These are phyloP conservation scores for Tetranychus piercei DNA, from an alignment of 2,888 invertebrate species.

Conservation along the genomic window DNA sequence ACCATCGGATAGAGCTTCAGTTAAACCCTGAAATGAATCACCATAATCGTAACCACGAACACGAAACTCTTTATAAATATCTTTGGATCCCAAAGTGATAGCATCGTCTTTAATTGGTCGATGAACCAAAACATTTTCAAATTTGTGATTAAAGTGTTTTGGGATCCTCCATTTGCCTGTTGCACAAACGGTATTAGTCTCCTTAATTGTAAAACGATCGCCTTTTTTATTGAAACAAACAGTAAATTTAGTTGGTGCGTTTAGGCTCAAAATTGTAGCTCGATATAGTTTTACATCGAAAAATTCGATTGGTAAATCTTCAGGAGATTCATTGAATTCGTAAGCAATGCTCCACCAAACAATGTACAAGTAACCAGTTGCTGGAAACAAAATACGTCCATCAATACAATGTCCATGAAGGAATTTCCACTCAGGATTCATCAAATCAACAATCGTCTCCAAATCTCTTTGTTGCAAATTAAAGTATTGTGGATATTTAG, in stretches of 20 bases:
- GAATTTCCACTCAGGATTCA: constrained; percentile 35
- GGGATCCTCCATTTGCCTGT: constrained; percentile 30
- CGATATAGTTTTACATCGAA: constrained; percentile 37
- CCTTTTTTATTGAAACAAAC: constrained; percentile 31
- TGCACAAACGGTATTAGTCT: constrained; percentile 31
- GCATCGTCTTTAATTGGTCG: background rate
- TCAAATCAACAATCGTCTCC: constrained; percentile 38
- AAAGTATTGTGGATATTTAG: constrained; percentile 40
- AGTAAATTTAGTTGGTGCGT: constrained; percentile 32
- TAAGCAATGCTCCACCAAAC: constrained; percentile 57
- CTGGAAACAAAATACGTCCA: constrained; percentile 39
- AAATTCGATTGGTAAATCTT: constrained; percentile 33
- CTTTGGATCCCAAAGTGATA: constrained; percentile 33
- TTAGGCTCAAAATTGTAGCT: constrained; percentile 40
- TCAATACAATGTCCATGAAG: constrained; percentile 48
- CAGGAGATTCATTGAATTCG: background rate
- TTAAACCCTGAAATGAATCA: constrained; percentile 65
- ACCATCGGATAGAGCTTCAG: constrained; percentile 50
- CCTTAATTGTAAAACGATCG: constrained; percentile 34
- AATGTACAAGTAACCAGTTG: constrained; percentile 39
- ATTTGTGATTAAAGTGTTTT: background rate
- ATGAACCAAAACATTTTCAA: background rate
- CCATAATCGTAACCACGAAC: constrained; percentile 68
- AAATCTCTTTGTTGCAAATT: constrained; percentile 6
- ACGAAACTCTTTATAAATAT: constrained; percentile 67